Evolutionary conservation across 53 echinoderm and acorn worm species (phyloP), one percentile per base, ranked within the genome.

Genomic region (Apostichopus leukothele): DNA sequence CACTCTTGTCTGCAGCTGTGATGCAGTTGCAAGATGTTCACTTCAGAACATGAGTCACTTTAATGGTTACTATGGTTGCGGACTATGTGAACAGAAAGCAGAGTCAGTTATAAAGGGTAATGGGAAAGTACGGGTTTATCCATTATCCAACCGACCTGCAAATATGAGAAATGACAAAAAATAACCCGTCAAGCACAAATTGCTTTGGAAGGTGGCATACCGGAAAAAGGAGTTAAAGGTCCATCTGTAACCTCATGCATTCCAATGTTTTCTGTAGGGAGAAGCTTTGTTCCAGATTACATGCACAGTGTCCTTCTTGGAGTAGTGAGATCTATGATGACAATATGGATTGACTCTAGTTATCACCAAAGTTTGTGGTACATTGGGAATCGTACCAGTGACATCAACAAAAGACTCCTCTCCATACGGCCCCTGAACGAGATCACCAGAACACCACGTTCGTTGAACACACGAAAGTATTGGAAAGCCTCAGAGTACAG

Each of bases 221-320:
- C 79, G 10, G 79, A 51, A 9, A 79, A 79, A 10, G 79, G 79
- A 19, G 52, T 79, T 51, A 79, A 79, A n/a, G 79, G 79, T 8
- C 79, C 51, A 6, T 79, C 79, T 79, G 79, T 50, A 8, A 51
- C 53, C 6, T 79, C 53, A 7, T 7, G 50, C 16, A 50, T 5
- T 8, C 79, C 52, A 19, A 18, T 22, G 1, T 79, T 52, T 10
- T 51, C 50, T 10, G 16, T 79, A 50, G 16, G 18, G 7, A 51
- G 79, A 51, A 16, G 79, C n/a, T 89, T 89, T 89, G 89, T 79
- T 5, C 60, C 78, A 18, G 89, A 89, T 52, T 89, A 81, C 5
- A 89, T 89, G 89, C 83, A 89, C 51, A 66, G 89, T 67, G 89
- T 89, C 27, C 83, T 89, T 25, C 21, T 89, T 7, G 89, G 89